Base-by-base conservation (phyloP, 1,140 invertebrate species). In the Drosophila setifemur region DNA sequence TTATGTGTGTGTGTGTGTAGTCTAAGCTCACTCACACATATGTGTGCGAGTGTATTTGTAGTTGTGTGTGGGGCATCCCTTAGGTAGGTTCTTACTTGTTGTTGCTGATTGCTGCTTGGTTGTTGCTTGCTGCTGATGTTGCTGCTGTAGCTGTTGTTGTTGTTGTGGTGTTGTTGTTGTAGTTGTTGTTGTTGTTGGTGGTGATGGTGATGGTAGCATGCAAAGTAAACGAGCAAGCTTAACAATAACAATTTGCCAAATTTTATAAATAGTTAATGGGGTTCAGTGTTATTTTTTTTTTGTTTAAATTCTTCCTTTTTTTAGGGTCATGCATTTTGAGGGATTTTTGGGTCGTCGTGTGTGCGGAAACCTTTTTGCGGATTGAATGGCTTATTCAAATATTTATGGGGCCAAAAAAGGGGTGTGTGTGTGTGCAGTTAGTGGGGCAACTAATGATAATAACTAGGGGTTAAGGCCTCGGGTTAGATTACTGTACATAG, bases 231-330 rank as follows among this genome's bases (percentile, higher is more conserved):
- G 73, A 60, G 79, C 73, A 71, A 78, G 77, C 79, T 85, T 85
- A 82, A 82, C 78, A 82, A 85, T 83, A 83, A 83, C 74, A 85
- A 79, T 83, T 83, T 83, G 79, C 81, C 79, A 66, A 66, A 83
- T 83, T 83, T 79, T 73, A 83, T 83, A 83, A 83, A 83, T 83
- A 85, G 63, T 83, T 83, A 83, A 83, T 83, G 47, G 64, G 74
- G 54, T 43, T 67, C 49, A 18, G 49, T 42, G 55, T 52, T 39
- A 25, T 47, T 57, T 66, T 31, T 55, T 28, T 12, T 5, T 23
- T 54, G 19, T 9, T 23, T 6, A 8, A 9, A 16, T 37, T n/a
- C 8, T 37, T 14, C 4, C 21, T 2, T 2, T 23, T 7, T 33
- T 50, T 25, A 9, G 48, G 66, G 31, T 69, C 37, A 37, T 68